phyloP scores from a whole-genome alignment of 2,888 invertebrate species.

The Drosophila siamana region DNA sequence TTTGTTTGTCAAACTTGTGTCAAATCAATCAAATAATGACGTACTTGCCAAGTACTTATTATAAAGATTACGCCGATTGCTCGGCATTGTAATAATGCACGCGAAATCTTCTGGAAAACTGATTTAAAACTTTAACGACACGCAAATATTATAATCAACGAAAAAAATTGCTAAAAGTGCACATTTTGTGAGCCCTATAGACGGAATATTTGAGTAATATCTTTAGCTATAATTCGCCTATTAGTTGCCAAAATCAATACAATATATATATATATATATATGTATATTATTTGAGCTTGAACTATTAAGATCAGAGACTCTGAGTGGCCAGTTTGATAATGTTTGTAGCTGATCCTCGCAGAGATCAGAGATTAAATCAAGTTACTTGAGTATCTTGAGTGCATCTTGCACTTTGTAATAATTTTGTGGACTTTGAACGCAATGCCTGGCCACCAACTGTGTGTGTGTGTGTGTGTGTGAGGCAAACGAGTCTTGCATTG shows the following conservation, averaged over 20 bases:
- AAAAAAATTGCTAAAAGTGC: too few relatives aligned
- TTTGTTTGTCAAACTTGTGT: neutral
- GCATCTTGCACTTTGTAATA: constrained; percentile 42
- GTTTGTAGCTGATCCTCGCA: neutral
- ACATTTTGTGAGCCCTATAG: too few relatives aligned
- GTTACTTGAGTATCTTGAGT: constrained; percentile 25
- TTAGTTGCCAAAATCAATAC: too few relatives aligned
- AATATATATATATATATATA: too few relatives aligned
- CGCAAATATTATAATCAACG: too few relatives aligned
- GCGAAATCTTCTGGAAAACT: neutral
- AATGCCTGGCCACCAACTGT: constrained; percentile 9
- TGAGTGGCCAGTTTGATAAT: too few relatives aligned
- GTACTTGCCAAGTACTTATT: neutral
- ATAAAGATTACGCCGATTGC: neutral
- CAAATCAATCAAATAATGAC: neutral
- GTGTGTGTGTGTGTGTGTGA: constrained; percentile 23
- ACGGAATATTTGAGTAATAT: too few relatives aligned
- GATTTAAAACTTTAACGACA: too few relatives aligned
- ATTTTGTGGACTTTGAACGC: constrained; percentile 56
- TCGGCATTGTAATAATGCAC: neutral
- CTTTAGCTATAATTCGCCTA: too few relatives aligned
- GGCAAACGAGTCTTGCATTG: constrained; percentile 56
- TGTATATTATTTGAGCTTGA: too few relatives aligned
- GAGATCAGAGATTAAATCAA: constrained; percentile 16
- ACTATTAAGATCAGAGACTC: too few relatives aligned